phyloP scores from a whole-genome alignment of 1,140 invertebrate species.

The Heliothis virescens region DNA sequence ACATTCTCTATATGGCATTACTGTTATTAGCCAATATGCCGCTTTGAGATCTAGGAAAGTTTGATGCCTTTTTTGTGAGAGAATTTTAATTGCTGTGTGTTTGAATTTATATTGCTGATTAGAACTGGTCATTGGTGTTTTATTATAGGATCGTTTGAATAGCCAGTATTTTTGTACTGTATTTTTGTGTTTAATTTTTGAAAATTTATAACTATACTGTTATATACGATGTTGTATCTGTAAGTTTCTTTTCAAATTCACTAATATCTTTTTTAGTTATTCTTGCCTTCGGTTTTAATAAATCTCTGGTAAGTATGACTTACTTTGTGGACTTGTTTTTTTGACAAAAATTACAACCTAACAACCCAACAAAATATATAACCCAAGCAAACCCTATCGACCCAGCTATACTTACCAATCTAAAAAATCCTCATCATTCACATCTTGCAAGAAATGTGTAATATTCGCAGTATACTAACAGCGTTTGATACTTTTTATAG shows the following conservation, averaged over 20 bases:
- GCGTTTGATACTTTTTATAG: constrained; percentile 45
- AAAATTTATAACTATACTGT: too few relatives aligned
- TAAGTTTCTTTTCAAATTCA: too few relatives aligned
- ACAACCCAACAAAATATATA: too few relatives aligned
- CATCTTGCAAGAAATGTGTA: not conserved
- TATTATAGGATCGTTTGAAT: too few relatives aligned
- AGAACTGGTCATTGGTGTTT: not conserved
- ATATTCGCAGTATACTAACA: not conserved
- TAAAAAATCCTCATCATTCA: constrained; percentile 17
- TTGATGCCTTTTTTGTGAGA: not conserved
- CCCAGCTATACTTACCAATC: not conserved
- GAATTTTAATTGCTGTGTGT: not conserved
- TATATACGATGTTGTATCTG: too few relatives aligned
- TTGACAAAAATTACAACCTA: too few relatives aligned
- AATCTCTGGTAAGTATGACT: too few relatives aligned
- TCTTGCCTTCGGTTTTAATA: too few relatives aligned
- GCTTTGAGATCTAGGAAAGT: not conserved
- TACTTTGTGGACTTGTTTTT: too few relatives aligned
- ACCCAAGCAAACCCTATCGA: not conserved
- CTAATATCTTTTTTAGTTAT: too few relatives aligned
- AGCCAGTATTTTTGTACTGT: too few relatives aligned
- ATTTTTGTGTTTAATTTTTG: too few relatives aligned
- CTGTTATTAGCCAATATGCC: constrained; percentile 12
- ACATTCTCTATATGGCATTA: constrained; percentile 51
- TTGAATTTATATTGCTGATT: not conserved